A percentile compares a stretch with the other conserved stretches of the same genome.
These are phyloP conservation scores for Hoplostethus mediterraneus DNA, from an alignment of 2,797 vertebrate species.

Conservation along the genomic window DNA sequence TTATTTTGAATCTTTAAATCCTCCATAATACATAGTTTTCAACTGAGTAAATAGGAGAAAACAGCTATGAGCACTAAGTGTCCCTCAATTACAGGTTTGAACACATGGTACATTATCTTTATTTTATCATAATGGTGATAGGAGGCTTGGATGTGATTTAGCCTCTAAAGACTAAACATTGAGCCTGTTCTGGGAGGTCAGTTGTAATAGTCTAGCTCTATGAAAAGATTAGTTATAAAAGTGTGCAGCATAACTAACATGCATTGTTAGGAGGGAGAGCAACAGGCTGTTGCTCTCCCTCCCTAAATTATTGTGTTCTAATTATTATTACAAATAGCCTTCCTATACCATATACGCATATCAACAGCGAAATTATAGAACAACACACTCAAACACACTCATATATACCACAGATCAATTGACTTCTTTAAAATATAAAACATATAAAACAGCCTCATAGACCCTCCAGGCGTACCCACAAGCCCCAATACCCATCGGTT, in stretches of 20 bases:
- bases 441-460: no score
- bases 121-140: constrained; percentile 30
- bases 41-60: constrained; percentile 75
- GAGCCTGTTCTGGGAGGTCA: constrained; percentile 45
- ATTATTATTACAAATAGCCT: no score
- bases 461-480: no score
- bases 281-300: no score
- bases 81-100: constrained; percentile 44
- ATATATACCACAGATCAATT: no score
- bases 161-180: constrained; percentile 57
- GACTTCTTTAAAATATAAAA: no score
- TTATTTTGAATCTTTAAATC: constrained; percentile 76
- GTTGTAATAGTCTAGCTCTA: constrained; percentile 38
- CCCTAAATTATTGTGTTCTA: no score
- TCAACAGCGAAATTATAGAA: no score
- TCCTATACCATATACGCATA: no score
- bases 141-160: constrained; percentile 40
- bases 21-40: constrained; percentile 70
- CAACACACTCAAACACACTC: no score
- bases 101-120: constrained; percentile 23
- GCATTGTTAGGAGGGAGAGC: no score
- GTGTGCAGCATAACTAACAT: constrained; percentile 62
- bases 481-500: no score
- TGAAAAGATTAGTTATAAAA: constrained; percentile 40
- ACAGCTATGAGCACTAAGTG: constrained; percentile 73